Conservation (phyloP, 2,113 vertebrate species). For the Prunella fulvescens region DNA sequence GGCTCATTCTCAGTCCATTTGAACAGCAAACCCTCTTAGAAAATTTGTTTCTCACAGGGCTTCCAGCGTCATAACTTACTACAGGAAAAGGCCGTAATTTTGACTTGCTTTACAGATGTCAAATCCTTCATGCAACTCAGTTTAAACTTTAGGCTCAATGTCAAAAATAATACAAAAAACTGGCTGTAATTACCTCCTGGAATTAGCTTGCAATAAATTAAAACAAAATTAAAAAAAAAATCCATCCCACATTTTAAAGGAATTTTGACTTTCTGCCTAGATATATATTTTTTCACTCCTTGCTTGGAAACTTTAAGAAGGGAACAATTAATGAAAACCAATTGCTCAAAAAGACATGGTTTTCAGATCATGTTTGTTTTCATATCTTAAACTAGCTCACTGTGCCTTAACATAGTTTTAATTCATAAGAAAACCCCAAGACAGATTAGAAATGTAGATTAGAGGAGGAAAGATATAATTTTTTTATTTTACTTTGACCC, state of each 20-base stretch:
- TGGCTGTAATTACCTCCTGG: constrained; percentile 24
- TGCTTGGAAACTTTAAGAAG: constrained; percentile 48
- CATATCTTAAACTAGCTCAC: neutral
- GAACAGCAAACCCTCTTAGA: constrained; percentile 14
- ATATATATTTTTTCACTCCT: constrained; percentile 55
- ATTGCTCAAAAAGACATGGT: constrained; percentile 14
- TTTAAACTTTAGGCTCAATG: constrained; percentile 39
- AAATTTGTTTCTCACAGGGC: neutral
- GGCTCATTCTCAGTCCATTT: neutral
- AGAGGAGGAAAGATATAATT: neutral
- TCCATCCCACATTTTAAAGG: constrained; percentile 2
- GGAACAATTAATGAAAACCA: constrained; percentile 52
- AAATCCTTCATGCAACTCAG: neutral
- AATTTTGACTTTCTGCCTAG: constrained; percentile 54
- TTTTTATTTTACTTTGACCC: neutral
- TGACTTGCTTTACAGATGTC: constrained; percentile 23
- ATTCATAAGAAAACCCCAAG: neutral
- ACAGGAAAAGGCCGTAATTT: constrained; percentile 32
- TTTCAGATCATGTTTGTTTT: constrained; percentile 45
- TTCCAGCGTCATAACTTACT: neutral
- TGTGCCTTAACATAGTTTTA: constrained; percentile 1
- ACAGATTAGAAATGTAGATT: neutral
- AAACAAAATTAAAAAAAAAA: neutral
- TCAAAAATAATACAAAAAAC: constrained; percentile 51
- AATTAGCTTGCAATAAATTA: constrained; percentile 37